Evolutionary conservation across 2,888 invertebrate genomes (phyloP).

Genomic region (Microplitis deprimator): DNA sequence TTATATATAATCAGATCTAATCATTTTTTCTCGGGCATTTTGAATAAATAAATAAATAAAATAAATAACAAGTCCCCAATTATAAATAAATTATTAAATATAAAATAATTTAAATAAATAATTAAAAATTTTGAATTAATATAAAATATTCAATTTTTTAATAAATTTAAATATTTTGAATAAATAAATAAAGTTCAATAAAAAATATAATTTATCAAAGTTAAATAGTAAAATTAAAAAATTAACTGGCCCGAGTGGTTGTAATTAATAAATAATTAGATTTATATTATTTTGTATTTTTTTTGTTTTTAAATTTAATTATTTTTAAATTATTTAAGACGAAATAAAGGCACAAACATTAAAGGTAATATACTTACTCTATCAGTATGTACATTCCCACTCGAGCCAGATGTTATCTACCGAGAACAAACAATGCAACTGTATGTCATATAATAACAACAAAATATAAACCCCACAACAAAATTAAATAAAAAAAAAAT

Average conservation of each 20-base stretch:
- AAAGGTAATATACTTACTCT: slow-evolving; percentile 68
- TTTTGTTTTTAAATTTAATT: slow-evolving; percentile 23
- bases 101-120: too few species aligned
- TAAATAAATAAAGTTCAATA: background rate
- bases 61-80: too few species aligned
- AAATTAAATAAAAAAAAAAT: slow-evolving; percentile 22
- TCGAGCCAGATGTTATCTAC: slow-evolving; percentile 69
- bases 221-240: slow-evolving; percentile 4
- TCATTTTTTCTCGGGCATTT: too few species aligned
- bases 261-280: slow-evolving; percentile 53
- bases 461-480: slow-evolving; percentile 48
- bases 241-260: slow-evolving; percentile 65
- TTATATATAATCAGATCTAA: too few species aligned
- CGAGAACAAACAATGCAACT: slow-evolving; percentile 65
- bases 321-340: slow-evolving; percentile 45
- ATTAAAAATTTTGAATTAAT: too few species aligned
- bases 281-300: slow-evolving; percentile 38
- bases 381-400: slow-evolving; percentile 69
- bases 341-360: slow-evolving; percentile 65
- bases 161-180: background rate
- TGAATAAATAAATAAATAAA: too few species aligned
- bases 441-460: slow-evolving; percentile 59
- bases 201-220: background rate
- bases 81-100: too few species aligned
- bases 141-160: too few species aligned